Conservation (phyloP, 2,797 vertebrate species). For the Lemur catta region DNA sequence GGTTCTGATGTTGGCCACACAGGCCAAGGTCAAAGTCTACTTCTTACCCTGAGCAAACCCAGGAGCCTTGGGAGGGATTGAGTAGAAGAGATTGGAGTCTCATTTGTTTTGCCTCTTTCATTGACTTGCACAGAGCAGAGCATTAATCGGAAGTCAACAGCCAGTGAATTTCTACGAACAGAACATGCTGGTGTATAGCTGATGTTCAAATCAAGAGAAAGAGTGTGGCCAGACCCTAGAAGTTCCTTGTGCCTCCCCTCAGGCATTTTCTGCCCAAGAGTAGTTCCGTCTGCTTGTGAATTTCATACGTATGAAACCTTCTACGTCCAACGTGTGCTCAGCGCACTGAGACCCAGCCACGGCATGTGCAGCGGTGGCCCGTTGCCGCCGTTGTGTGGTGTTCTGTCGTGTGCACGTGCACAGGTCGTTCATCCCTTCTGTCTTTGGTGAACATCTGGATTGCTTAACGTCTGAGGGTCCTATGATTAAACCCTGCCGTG, state of each 20-base stretch:
- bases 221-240: neutral
- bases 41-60: neutral
- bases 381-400: neutral
- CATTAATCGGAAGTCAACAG: neutral
- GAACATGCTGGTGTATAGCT: neutral
- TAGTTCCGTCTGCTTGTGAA: neutral
- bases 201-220: neutral
- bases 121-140: neutral
- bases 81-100: neutral
- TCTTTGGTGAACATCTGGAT: neutral
- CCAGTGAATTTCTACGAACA: neutral
- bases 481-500: neutral
- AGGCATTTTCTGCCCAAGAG: neutral
- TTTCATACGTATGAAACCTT: neutral
- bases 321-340: rapidly evolving
- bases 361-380: neutral
- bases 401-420: neutral
- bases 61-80: neutral
- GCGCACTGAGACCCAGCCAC: neutral
- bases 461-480: neutral
- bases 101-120: neutral
- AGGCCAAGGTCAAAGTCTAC: neutral
- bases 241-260: neutral
- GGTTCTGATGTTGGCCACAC: neutral
- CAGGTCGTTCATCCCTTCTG: neutral